A percentile compares a stretch with the other conserved stretches of the same genome.
phyloP scores from a whole-genome alignment of 2,113 vertebrate species.

The Jaculus jaculus region DNA sequence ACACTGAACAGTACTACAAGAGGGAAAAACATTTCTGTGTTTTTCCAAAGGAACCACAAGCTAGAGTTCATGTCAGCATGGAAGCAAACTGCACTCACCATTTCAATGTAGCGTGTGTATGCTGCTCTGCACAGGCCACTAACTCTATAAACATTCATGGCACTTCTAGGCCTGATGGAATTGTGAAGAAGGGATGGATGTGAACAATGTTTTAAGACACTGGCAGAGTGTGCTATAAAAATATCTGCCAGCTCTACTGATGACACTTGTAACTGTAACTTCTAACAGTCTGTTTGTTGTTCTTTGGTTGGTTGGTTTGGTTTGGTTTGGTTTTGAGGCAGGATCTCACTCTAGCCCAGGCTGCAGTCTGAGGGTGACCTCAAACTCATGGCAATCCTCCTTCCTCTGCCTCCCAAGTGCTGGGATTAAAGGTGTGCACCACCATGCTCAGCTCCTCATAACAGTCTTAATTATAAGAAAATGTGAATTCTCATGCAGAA shows the following conservation, averaged over 20 bases:
- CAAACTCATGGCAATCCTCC: too few species aligned
- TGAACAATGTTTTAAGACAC: not conserved
- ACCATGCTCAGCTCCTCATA: not conserved
- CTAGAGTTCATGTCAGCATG: not conserved
- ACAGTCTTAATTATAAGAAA: not conserved
- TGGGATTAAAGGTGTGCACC: too few species aligned
- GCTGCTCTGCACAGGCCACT: not conserved
- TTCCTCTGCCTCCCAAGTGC: too few species aligned
- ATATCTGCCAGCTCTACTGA: not conserved
- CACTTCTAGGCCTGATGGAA: not conserved
- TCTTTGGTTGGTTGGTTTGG: too few species aligned
- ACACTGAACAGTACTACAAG: not conserved
- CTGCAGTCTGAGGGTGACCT: too few species aligned
- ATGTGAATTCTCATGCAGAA: not conserved
- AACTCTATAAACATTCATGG: not conserved
- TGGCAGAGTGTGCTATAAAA: not conserved
- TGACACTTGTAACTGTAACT: not conserved
- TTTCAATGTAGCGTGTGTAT: not conserved
- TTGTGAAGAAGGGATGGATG: not conserved
- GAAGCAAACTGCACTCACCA: conserved; percentile 12
- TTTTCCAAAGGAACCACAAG: conserved; percentile 54
- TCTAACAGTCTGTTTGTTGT: not conserved
- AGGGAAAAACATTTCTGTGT: not conserved
- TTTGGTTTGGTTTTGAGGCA: too few species aligned
- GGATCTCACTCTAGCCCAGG: too few species aligned